Base-by-base conservation (phyloP, 2,888 invertebrate genomes). In the Orthosia cruda region DNA sequence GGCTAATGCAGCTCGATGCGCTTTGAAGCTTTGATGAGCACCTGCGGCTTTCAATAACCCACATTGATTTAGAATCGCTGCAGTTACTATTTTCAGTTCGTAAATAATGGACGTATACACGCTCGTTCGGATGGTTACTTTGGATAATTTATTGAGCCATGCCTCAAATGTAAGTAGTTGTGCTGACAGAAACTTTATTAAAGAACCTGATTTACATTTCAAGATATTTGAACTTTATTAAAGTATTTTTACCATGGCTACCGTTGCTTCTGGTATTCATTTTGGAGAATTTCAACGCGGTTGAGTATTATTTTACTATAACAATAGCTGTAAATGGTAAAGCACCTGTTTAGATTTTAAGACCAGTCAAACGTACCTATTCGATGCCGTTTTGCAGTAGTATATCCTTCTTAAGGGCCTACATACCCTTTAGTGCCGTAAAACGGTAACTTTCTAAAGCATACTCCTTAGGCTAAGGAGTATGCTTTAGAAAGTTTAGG, bases 21-120 rank as follows among this genome's bases (percentile, higher is more conserved):
- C 91, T 90, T 91, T 90, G 89, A 91, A 90, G 91, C 89, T 88
- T 86, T 87, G 86, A 89, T 87, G 87, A 88, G 84, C 90, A 91
- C 89, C 91, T 91, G 90, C 86, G 89, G 89, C 88, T 90, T 91
- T 91, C 89, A 90, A 89, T 91, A 89, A 89, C 88, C 87, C 75
- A 74, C 87, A 91, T 90, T 90, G 89, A 87, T 89, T 90, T 88
- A 85, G 88, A 83, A 89, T 86, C 75, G 85, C 84, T 81, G 77
- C 68, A 77, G 77, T 71, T 67, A 80, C 84, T 81, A 85, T 85
- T 86, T 83, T 81, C 65, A 80, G 85, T 77, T 81, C 67, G 73
- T 75, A 72, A 75, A 84, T 84, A 83, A 87, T 85, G 54, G 63
- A 79, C 49, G 72, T 65, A 52, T 74, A 69, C 67, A 20, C 61